These are phyloP conservation scores for Diadophis punctatus DNA, from an alignment of 2,113 vertebrate genomes.

Conservation along the genomic window DNA sequence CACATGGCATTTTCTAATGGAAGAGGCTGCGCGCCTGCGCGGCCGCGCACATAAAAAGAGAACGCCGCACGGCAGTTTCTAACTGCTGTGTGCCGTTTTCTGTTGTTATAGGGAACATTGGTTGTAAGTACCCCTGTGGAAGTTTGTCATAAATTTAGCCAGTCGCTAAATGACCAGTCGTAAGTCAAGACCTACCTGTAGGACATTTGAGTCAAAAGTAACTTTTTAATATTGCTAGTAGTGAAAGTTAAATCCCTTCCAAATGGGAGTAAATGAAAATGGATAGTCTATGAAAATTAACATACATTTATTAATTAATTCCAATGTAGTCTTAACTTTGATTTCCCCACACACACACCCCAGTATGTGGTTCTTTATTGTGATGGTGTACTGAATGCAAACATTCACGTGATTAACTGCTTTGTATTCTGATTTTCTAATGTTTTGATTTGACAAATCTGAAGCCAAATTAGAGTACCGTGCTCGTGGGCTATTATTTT, in stretches of 20 bases:
- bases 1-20: too few relatives aligned
- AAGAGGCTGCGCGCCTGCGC: too few relatives aligned
- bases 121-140: neutral
- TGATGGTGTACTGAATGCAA: neutral
- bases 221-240: neutral
- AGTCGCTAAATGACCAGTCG: neutral
- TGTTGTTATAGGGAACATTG: too few relatives aligned
- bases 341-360: too few relatives aligned
- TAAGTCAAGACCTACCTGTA: neutral
- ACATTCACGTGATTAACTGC: neutral
- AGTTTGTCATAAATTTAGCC: neutral
- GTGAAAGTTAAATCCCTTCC: accelerated
- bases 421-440: neutral
- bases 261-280: neutral
- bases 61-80: too few relatives aligned
- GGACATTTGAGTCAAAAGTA: neutral
- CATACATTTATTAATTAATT: neutral
- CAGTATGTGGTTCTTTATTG: neutral
- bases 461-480: neutral
- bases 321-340: neutral
- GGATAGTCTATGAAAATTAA: accelerated
- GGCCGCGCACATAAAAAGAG: too few relatives aligned
- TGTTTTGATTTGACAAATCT: neutral
- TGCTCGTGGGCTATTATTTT: neutral
- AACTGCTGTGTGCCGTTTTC: too few relatives aligned